Evolutionary conservation across 2,888 invertebrate species (phyloP).

Genomic region (Pharmacophagus antenor): DNA sequence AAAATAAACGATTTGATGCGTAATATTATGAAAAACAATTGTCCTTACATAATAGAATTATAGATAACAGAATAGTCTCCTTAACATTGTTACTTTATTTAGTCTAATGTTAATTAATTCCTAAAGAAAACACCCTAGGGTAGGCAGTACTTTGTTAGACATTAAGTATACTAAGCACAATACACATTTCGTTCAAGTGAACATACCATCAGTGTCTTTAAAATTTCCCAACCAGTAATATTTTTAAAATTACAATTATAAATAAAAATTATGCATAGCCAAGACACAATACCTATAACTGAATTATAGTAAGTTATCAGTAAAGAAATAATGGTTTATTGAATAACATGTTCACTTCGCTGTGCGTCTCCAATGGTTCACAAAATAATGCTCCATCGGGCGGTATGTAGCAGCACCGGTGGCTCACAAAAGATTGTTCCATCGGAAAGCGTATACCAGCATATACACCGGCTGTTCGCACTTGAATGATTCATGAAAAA

Average conservation of each 20-base stretch:
- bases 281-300: background rate
- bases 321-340: too few relatives aligned
- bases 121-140: background rate
- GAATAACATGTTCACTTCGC: too few relatives aligned
- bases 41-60: background rate
- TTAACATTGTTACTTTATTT: background rate
- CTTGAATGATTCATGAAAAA: too few relatives aligned
- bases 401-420: too few relatives aligned
- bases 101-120: background rate
- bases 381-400: too few relatives aligned
- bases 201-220: background rate
- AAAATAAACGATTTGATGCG: background rate
- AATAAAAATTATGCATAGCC: conserved; percentile 22
- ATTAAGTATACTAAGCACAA: background rate
- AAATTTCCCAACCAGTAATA: conserved; percentile 12
- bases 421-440: too few relatives aligned
- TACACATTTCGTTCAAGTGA: background rate
- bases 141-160: background rate
- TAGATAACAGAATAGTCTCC: background rate
- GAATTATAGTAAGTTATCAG: background rate
- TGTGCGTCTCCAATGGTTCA: too few relatives aligned
- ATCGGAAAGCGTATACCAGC: too few relatives aligned
- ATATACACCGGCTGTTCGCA: too few relatives aligned
- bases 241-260: background rate
- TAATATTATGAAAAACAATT: background rate